A percentile compares a stretch with the other conserved stretches of the same genome.
Conservation (phyloP, 92 coral and sea anemone species). For the Anthopleura xanthogrammica region DNA sequence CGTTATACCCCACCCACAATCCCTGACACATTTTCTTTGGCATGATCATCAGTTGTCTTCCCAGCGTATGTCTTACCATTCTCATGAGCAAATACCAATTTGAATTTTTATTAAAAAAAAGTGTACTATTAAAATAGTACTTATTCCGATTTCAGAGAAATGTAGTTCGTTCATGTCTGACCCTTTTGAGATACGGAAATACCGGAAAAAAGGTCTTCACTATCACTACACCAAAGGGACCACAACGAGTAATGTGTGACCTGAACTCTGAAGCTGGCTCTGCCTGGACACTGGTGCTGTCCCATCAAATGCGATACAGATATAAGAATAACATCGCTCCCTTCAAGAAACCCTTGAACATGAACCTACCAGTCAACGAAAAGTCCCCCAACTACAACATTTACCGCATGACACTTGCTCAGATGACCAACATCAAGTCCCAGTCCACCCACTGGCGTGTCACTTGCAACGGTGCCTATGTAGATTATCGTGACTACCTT, state of each 20-base stretch:
- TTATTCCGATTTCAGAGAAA: too few species aligned
- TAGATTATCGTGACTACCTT: conserved; percentile 12
- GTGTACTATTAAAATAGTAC: too few species aligned
- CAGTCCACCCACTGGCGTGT: conserved; percentile 30
- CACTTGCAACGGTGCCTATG: neutral
- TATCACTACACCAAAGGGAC: neutral
- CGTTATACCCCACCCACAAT: too few species aligned
- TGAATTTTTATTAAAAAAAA: too few species aligned
- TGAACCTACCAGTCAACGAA: neutral
- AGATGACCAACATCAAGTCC: conserved; percentile 18
- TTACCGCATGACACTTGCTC: conserved; percentile 9
- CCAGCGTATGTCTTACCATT: too few species aligned
- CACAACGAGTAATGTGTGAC: neutral
- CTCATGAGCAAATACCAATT: too few species aligned
- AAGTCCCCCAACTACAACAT: conserved; percentile 13
- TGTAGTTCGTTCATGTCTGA: neutral
- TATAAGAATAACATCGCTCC: neutral
- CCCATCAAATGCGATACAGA: neutral
- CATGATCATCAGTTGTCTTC: too few species aligned
- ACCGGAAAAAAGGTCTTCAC: neutral
- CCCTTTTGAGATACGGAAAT: neutral
- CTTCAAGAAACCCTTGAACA: neutral
- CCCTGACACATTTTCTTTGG: too few species aligned
- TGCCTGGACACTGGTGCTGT: conserved; percentile 20
- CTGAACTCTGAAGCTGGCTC: neutral